Conservation (phyloP, 2,113 vertebrate species). For the Heptranchias perlo region DNA sequence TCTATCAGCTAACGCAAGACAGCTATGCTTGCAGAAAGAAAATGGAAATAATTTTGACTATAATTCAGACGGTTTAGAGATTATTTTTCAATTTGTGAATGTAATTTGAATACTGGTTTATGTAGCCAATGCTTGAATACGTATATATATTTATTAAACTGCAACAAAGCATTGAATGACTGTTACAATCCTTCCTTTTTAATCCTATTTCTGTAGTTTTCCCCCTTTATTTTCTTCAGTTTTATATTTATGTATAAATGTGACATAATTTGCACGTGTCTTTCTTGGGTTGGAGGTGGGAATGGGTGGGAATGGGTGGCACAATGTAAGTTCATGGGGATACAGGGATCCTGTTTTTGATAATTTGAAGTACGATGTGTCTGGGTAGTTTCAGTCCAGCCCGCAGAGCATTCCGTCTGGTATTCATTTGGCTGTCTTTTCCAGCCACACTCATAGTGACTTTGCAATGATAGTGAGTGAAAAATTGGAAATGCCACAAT, state of each 20-base stretch:
- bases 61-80: constrained; percentile 33
- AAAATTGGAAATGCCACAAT: background rate
- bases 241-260: background rate
- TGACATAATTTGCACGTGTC: background rate
- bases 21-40: constrained; percentile 7
- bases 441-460: too few relatives aligned
- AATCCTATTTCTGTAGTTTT: background rate
- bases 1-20: constrained; percentile 1
- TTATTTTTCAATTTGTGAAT: constrained; percentile 34
- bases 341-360: background rate
- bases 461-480: background rate
- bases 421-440: background rate
- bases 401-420: background rate
- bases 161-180: background rate
- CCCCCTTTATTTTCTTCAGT: background rate
- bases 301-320: background rate
- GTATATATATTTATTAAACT: background rate
- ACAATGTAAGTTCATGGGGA: background rate
- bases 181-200: background rate
- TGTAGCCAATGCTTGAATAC: background rate
- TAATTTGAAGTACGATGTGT: background rate
- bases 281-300: background rate
- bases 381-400: background rate
- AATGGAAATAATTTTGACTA: constrained; percentile 27
- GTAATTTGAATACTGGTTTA: constrained; percentile 19